Evolutionary conservation across 2,888 invertebrate species (phyloP).

Genomic region (Amiota minor): DNA sequence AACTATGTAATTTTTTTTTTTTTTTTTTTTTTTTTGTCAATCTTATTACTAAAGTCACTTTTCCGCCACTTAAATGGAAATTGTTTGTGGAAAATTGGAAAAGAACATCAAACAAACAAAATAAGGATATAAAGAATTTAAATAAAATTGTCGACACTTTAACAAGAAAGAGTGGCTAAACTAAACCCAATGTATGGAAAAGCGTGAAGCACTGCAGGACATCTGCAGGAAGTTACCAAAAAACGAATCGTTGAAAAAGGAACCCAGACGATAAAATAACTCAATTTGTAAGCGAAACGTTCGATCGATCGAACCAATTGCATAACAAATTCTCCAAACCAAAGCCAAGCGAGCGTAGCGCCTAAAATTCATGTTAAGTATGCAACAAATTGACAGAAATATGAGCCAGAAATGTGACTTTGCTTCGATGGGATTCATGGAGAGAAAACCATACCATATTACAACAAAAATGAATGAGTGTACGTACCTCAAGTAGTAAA

Average conservation of each 20-base stretch:
- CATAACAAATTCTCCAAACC: slow-evolving; percentile 16
- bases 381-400: slow-evolving; percentile 64
- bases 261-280: slow-evolving; percentile 10
- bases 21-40: neutral
- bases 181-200: neutral
- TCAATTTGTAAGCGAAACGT: slow-evolving; percentile 33
- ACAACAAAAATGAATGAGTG: slow-evolving; percentile 2
- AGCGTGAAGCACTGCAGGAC: slow-evolving; percentile 22
- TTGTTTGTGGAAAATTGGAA: neutral
- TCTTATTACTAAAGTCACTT: too few relatives aligned
- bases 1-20: neutral
- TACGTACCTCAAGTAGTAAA: neutral
- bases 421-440: neutral
- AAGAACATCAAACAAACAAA: neutral
- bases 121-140: slow-evolving; percentile 9
- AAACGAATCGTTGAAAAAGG: neutral
- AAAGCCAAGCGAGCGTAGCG: slow-evolving; percentile 4
- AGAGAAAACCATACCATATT: too few relatives aligned
- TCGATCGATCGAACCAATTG: slow-evolving; percentile 48
- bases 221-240: slow-evolving; percentile 25
- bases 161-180: slow-evolving; percentile 5
- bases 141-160: slow-evolving; percentile 26
- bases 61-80: neutral
- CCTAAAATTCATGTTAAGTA: slow-evolving; percentile 35
- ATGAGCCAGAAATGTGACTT: slow-evolving; percentile 46